Conservation (phyloP, 2,888 invertebrate species). For the Nomada goodeniana region DNA sequence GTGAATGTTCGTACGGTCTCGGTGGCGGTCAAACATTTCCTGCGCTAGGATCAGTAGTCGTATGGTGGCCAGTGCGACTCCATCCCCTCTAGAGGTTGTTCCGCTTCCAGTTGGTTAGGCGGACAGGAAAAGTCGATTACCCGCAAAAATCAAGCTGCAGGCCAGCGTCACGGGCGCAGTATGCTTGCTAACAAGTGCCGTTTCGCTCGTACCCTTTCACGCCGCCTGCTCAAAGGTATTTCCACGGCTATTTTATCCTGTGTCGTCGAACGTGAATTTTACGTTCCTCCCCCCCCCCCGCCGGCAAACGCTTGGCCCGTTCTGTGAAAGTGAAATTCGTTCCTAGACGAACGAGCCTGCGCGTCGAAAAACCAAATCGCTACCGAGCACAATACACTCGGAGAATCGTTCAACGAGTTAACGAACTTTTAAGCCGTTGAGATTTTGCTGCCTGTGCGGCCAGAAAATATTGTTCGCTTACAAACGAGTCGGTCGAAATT, state of each 20-base stretch:
- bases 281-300: too few relatives aligned
- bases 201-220: slow-evolving; percentile 39
- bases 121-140: slow-evolving; percentile 5
- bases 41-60: slow-evolving; percentile 50
- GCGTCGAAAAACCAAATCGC: neutral
- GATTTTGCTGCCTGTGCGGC: too few relatives aligned
- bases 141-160: neutral
- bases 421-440: too few relatives aligned
- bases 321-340: neutral
- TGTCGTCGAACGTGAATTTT: neutral
- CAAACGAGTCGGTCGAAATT: too few relatives aligned
- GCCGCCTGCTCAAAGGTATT: slow-evolving; percentile 58
- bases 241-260: neutral
- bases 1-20: slow-evolving; percentile 56
- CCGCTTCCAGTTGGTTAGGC: neutral
- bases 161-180: slow-evolving; percentile 2
- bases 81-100: slow-evolving; percentile 54
- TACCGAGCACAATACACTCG: slow-evolving; percentile 9
- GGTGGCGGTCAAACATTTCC: slow-evolving; percentile 38
- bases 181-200: slow-evolving; percentile 68
- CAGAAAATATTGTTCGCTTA: too few relatives aligned
- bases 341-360: neutral
- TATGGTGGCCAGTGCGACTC: slow-evolving; percentile 52
- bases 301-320: neutral
- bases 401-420: slow-evolving; percentile 35